Base-by-base conservation (phyloP, 2,797 vertebrate species). In the Diceros bicornis region DNA sequence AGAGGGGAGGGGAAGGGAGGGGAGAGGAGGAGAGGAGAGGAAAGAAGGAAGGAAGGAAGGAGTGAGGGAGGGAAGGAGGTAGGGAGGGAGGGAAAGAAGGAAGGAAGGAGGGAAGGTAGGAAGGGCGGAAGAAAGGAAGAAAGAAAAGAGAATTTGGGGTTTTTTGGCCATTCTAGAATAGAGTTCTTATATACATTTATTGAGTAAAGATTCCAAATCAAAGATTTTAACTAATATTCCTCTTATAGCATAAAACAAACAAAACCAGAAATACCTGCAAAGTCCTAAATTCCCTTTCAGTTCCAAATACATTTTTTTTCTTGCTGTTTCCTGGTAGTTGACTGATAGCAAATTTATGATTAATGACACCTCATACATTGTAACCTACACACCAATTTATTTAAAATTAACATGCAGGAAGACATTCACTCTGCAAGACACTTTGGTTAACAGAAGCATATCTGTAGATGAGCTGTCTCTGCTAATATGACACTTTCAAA, bases 401-500 rank as follows among this genome's bases (percentile, higher is more conserved):
- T 96, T 91, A 21, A 93, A 2, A 77, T 79, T 81, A 89, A 86
- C 21, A 84, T 0, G 2, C 25, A 77, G 77, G 62, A 89, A 86
- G 66, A 74, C 59, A 71, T 52, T 82, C 71, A 77, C 64, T 93
- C 23, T 68, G 5, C 0, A 13, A 79, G 91, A 74, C 32, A 34
- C 32, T 29, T 47, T 86, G 84, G 68, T 78, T 87, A 75, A 85
- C 55, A 92, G 34, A 77, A 44, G 47, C 59, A 55, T 2, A 83
- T 66, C 2, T 95, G 55, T 4, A 94, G 47, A 81, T 34, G 29
- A 97, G 41, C 50, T 66, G 2, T 61, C 93, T 85, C 69, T 94
- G 94, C 79, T 97, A 85, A 72, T 62, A 66, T 32, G 20, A 59
- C 71, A 83, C 62, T 93, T 94, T 75, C 21, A 86, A 96, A 93